Evolutionary conservation across 2,113 vertebrate species (phyloP), one percentile per base, ranked within the genome.

Genomic region (Puntigrus tetrazona): DNA sequence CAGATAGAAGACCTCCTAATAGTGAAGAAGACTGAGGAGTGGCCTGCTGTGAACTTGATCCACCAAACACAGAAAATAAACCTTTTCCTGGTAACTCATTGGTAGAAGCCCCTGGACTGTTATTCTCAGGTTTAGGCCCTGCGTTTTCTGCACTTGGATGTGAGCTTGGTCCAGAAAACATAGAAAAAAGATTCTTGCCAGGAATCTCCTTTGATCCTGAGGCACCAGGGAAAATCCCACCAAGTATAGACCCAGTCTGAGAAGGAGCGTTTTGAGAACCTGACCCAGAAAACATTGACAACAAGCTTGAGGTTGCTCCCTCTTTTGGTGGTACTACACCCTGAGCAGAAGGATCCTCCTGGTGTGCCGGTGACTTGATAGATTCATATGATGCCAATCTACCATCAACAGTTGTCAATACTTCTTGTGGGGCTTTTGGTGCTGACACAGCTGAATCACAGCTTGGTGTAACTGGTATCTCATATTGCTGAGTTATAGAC

Each of bases 161-260:
- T 59, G 81, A 45, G 82, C n/a, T 85, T 6, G 85, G 41, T 78
- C 85, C 91, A 87, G 87, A 92, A 79, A 96, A 92, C 82, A 95
- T 94, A 47, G 95, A 95, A 91, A 96, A 94, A 81, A 96, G 69
- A 88, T 86, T 92, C 74, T 86, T 93, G 85, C 88, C 88, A 65
- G 87, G 69, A 29, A 81, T 25, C 5, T 90, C 88, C 61, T 86
- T 89, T 43, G 87, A 55, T 72, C 90, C 85, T 65, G 82, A 22
- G 57, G 86, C 29, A n/a, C 90, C 90, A 77, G 90, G 67, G 86
- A 93, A 88, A n/a, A 92, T 79, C 0, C 91, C 93, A 74, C 88
- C 91, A 72, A 94, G 92, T 85, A 94, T 83, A 57, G 90, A 90
- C 29, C 89, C 89, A 86, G 86, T 81, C 50, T 92, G 91, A 77